Conservation (phyloP, 2,113 vertebrate species). For the Solea solea region DNA sequence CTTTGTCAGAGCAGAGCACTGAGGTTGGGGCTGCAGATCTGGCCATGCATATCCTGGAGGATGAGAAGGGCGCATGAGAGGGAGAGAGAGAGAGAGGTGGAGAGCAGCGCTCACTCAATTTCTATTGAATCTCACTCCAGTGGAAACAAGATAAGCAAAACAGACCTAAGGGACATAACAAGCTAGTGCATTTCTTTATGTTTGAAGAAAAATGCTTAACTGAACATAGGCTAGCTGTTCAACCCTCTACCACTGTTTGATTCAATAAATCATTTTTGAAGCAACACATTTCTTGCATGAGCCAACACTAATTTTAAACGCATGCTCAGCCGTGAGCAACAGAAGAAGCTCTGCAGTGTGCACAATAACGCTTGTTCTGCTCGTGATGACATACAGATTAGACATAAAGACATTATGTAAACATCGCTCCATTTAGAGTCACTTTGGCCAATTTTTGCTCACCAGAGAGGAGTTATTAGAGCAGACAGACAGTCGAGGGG, state of each 20-base stretch:
- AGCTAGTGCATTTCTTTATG: conserved; percentile 20
- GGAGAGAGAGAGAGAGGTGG: conserved; percentile 64
- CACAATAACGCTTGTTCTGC: background rate
- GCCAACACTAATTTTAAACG: too few relatives aligned
- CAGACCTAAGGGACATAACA: conserved; percentile 25
- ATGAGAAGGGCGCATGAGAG: conserved; percentile 53
- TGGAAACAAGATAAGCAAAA: conserved; percentile 51
- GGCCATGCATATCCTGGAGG: conserved; percentile 52
- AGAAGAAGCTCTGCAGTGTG: background rate
- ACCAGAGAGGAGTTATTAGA: background rate
- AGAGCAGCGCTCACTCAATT: conserved; percentile 69
- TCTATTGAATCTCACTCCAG: conserved; percentile 57
- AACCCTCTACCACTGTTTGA: too few relatives aligned
- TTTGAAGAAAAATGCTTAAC: conserved; percentile 13
- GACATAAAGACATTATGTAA: background rate
- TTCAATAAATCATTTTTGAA: too few relatives aligned
- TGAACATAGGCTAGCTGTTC: background rate
- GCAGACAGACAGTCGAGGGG: background rate
- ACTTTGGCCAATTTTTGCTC: background rate
- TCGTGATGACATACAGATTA: background rate
- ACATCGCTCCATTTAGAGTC: background rate
- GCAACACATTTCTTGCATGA: too few relatives aligned
- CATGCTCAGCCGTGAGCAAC: background rate
- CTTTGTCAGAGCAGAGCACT: conserved; percentile 33
- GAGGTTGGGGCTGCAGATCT: conserved; percentile 57